Evolutionary conservation across 2,113 vertebrate species (phyloP), one percentile per base, ranked within the genome.

Genomic region (Pseudorasbora parva): DNA sequence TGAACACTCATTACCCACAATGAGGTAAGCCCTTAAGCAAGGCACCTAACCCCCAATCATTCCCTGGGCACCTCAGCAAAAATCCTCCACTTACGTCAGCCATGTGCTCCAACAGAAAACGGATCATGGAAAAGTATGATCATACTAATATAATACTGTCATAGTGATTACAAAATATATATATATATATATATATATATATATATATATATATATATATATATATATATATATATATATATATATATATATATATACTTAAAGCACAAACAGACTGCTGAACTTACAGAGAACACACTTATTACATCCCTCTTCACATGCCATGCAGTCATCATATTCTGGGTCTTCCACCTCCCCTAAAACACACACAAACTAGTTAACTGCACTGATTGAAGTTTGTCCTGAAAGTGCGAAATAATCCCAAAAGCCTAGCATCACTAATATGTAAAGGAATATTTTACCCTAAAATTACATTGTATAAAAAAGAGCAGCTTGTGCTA

Each of bases 281-380:
- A 89, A 94, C 96, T 92, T 96, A 98, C 97, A 96, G 9, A 91
- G 56, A 41, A 91, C 91, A 89, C 97, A 98, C 37, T 92, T 95
- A 87, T 89, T 94, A 83, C 98, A 99, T 84, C 97, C 97, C 74
- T 96, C 95, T 90, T 96, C 94, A 87, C 97, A 99, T 17, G 94
- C 79, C 88, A 96, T 78, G 25, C 97, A 98, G 30, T 93, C 94
- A 54, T 94, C 95, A 49, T 95, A 95, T 77, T 96, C 94, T 73
- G 94, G 93, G 85, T 97, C 95, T 90, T 96, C 94, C 33, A 96
- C 92, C 92, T 98, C 94, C 84, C 95, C 98, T 98, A 87, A n/a
- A 57, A 80, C 19, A 81, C 37, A 21, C 27, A 60, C 2, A 49
- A 27, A 4, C 11, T 30, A 23, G 4, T 30, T 21, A 49, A 5